Percentiles rank a stretch among this genome's conserved stretches.
phyloP scores from a whole-genome alignment of 2,888 invertebrate species.

The Cantharis rustica region DNA sequence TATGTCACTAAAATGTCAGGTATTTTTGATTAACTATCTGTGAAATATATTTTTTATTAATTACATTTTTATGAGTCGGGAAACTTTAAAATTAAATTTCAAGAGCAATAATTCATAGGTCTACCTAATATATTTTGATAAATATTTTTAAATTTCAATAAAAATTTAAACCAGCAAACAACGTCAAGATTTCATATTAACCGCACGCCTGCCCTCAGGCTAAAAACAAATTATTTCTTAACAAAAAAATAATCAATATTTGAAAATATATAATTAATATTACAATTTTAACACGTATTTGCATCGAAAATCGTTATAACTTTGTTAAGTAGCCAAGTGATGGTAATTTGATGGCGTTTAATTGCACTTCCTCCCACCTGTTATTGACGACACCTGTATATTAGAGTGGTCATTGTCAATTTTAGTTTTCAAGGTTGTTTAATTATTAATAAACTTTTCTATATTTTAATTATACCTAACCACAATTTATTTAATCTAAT shows the following conservation, averaged over 20 bases:
- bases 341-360: conserved; percentile 10
- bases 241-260: not conserved
- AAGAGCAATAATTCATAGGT: no score
- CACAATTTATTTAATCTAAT: not conserved
- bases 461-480: not conserved
- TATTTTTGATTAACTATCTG: no score
- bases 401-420: not conserved
- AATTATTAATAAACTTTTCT: not conserved
- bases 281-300: not conserved
- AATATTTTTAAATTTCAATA: no score
- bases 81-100: no score
- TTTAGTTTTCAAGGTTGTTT: not conserved
- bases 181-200: not conserved
- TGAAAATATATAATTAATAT: not conserved
- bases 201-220: not conserved
- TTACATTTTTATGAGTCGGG: no score
- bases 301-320: not conserved
- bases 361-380: conserved; percentile 26
- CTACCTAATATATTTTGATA: no score
- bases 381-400: conserved; percentile 16
- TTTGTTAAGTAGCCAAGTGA: not conserved
- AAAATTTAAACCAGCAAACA: not conserved
- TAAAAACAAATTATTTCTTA: not conserved
- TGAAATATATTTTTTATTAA: no score
- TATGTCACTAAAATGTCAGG: no score